Conservation (phyloP, 2,797 vertebrate genomes). For the Paratrypauchen microcephalus region DNA sequence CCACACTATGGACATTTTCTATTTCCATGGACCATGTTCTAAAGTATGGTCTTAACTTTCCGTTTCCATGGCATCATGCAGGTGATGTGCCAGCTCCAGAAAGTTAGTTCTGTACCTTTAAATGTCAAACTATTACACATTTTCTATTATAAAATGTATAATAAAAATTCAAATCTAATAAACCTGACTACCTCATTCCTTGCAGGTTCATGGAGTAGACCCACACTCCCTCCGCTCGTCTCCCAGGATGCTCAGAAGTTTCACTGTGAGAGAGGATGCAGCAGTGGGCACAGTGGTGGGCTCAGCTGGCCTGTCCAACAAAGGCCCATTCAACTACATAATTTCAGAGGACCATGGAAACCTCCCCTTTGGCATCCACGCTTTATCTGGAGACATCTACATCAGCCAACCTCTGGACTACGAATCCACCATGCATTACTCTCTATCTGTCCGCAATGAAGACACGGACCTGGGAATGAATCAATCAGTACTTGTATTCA, state of each 20-base stretch:
- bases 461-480: constrained; percentile 69
- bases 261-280: constrained; percentile 83
- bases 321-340: constrained; percentile 72
- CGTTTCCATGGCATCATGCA: no score
- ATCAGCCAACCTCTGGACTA: constrained; percentile 88
- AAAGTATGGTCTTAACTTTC: no score
- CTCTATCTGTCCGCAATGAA: constrained; percentile 76
- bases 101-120: no score
- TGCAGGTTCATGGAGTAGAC: constrained; percentile 81
- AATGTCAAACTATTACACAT: not conserved
- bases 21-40: no score
- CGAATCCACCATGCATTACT: constrained; percentile 80
- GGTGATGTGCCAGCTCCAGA: no score
- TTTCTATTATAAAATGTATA: no score
- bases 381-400: constrained; percentile 84
- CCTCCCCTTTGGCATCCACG: constrained; percentile 81
- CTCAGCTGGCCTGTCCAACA: constrained; percentile 63
- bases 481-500: constrained; percentile 76
- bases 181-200: not conserved
- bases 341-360: constrained; percentile 77
- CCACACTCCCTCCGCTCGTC: constrained; percentile 40
- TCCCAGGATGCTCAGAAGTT: constrained; percentile 70
- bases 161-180: no score
- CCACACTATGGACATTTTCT: no score
- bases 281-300: constrained; percentile 80